phyloP scores from a whole-genome alignment of 2,888 invertebrate genomes.

The Argyresthia albistria region DNA sequence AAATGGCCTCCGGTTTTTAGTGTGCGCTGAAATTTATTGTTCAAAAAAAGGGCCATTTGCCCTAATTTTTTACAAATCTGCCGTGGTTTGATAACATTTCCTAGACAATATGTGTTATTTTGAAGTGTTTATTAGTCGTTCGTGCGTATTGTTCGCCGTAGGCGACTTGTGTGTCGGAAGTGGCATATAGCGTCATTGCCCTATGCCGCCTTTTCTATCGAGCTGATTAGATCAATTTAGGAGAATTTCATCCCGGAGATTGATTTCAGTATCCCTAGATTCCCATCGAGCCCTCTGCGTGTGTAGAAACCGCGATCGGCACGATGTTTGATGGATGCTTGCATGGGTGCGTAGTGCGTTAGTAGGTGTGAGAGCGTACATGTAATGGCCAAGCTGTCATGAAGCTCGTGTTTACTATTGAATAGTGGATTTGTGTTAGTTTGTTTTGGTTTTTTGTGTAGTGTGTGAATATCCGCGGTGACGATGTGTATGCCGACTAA shows the following conservation, averaged over 20 bases:
- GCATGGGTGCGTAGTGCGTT: conserved; percentile 54
- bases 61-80: conserved; percentile 20
- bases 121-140: conserved; percentile 18
- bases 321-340: conserved; percentile 28
- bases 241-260: conserved; percentile 25
- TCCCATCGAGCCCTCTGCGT: conserved; percentile 20
- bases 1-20: conserved; percentile 71
- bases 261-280: conserved; percentile 18
- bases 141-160: neutral
- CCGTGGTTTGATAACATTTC: conserved; percentile 16
- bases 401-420: conserved; percentile 62
- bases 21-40: conserved; percentile 65
- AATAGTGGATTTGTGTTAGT: conserved; percentile 57
- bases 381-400: conserved; percentile 66
- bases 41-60: conserved; percentile 37
- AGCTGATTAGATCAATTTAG: conserved; percentile 42
- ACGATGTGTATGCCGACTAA: conserved; percentile 71
- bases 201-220: conserved; percentile 57
- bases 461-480: conserved; percentile 36
- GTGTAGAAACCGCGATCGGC: conserved; percentile 21
- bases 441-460: conserved; percentile 37
- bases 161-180: conserved; percentile 40
- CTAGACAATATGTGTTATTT: conserved; percentile 21
- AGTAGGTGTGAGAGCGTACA: conserved; percentile 67
- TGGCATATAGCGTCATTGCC: conserved; percentile 58